phyloP scores from a whole-genome alignment of 2,888 invertebrate genomes.

The Amphipyra berbera region DNA sequence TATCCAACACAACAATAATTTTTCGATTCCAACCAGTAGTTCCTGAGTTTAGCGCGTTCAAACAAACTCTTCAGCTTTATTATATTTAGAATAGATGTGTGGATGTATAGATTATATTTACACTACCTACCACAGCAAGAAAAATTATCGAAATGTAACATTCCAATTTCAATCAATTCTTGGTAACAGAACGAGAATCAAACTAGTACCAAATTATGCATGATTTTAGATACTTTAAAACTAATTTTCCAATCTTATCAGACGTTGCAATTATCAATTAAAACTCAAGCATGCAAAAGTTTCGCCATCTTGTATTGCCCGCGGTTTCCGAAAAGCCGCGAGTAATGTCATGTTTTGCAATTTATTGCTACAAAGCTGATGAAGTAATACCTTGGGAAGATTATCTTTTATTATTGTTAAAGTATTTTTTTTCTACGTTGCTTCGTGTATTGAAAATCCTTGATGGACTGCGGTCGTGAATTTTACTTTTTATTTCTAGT shows the following conservation, averaged over 20 bases:
- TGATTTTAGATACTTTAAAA: conserved; percentile 4
- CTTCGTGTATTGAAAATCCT: conserved; percentile 46
- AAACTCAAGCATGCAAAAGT: conserved; percentile 28
- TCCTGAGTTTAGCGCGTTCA: too few species aligned
- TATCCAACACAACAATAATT: too few species aligned
- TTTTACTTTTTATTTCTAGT: conserved; percentile 21
- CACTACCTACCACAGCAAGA: too few species aligned
- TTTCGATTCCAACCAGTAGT: too few species aligned
- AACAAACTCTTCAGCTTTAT: too few species aligned
- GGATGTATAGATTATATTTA: too few species aligned
- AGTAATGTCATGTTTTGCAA: conserved; percentile 44
- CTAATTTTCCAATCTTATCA: conserved; percentile 32
- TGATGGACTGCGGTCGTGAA: conserved; percentile 25
- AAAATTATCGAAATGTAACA: too few species aligned
- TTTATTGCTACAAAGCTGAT: conserved; percentile 8
- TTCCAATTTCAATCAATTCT: too few species aligned
- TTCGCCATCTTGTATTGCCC: conserved; percentile 22
- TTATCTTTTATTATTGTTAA: conserved; percentile 12
- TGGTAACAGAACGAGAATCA: too few species aligned
- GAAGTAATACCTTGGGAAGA: conserved; percentile 32
- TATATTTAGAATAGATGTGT: too few species aligned
- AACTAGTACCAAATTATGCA: not conserved
- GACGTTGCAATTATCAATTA: conserved; percentile 35
- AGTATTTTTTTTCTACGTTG: conserved; percentile 5
- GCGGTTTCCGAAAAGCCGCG: conserved; percentile 40